Evolutionary conservation across 1,140 invertebrate species (phyloP), one percentile per base, ranked within the genome.

Genomic region (Lepidostoma basale): DNA sequence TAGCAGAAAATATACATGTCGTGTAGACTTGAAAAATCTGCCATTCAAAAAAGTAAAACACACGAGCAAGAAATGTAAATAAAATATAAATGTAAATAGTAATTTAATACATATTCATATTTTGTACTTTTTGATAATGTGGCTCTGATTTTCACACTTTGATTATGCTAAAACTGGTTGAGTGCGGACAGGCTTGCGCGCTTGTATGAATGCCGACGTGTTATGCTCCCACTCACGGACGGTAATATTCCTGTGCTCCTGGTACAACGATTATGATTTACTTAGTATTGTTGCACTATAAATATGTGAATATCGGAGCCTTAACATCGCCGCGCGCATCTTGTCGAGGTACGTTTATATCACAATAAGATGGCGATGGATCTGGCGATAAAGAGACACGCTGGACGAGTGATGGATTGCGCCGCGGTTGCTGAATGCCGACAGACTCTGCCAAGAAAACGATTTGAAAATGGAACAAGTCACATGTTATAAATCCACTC

Each of bases 181-280:
- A n/a, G n/a, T n/a, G 45, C 18, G 23, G 45, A 10, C n/a, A 26
- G 22, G 20, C 22, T 49, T 49, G 45, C 22, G 5, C 23, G 18
- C 22, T 49, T 12, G 45, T 25, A 30, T 33, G n/a, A n/a, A n/a
- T n/a, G 49, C 8, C 49, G 49, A 26, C 49, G 20, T 54, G 49
- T 54, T 18, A 16, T 30, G 49, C 30, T 54, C 49, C 49, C 49
- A 54, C 49, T 54, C 49, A 30, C 49, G 14, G 26, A 54, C 49
- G 30, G 26, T 30, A 54, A 30, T 45, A 28, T 63, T 22, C 14
- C 60, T 45, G 23, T 14, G 60, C 44, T 49, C 28, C 40, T 40
- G 40, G 26, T 62, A 28, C 39, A 36, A 26, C 56, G 67, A 62
- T 63, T 69, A 69, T 64, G 67, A 69, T 62, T 69, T 54, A 64